Percentiles rank a stretch among this genome's conserved stretches.
Conservation (phyloP, 64 coral and sea anemone species). For the Montipora sp. region DNA sequence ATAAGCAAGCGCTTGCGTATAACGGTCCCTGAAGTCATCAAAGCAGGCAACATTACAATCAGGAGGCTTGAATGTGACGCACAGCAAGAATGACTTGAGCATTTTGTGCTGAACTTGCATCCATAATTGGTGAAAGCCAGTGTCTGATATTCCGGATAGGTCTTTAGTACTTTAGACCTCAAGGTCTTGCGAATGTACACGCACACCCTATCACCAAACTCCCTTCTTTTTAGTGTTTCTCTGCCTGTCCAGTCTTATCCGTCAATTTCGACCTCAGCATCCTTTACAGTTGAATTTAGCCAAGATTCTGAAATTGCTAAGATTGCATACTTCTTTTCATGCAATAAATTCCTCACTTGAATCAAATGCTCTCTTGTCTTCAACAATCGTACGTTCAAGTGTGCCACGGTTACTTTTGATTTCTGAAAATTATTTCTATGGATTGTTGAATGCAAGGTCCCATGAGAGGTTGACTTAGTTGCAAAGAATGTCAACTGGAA, state of each 20-base stretch:
- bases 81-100: too few species aligned
- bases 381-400: slow-evolving; percentile 16
- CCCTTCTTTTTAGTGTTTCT: not conserved
- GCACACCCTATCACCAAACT: slow-evolving; percentile 27
- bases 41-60: too few species aligned
- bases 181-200: slow-evolving; percentile 19
- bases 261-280: not conserved
- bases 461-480: slow-evolving; percentile 46
- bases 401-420: slow-evolving; percentile 47
- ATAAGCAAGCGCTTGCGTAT: too few species aligned
- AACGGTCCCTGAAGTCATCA: too few species aligned
- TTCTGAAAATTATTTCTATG: slow-evolving; percentile 41
- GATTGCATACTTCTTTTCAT: slow-evolving; percentile 50
- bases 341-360: slow-evolving; percentile 52
- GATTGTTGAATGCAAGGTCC: slow-evolving; percentile 37
- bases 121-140: too few species aligned
- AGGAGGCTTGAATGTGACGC: too few species aligned
- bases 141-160: not conserved
- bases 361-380: slow-evolving; percentile 49
- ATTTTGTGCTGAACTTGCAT: too few species aligned
- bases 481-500: slow-evolving; percentile 40
- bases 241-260: slow-evolving; percentile 41
- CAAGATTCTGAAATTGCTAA: slow-evolving; percentile 42
- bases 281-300: not conserved
- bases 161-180: slow-evolving; percentile 45